Percentiles rank a stretch among this genome's conserved stretches.
phyloP scores from a whole-genome alignment of 2,888 invertebrate genomes.

The Caenorhabditis zanzibari region DNA sequence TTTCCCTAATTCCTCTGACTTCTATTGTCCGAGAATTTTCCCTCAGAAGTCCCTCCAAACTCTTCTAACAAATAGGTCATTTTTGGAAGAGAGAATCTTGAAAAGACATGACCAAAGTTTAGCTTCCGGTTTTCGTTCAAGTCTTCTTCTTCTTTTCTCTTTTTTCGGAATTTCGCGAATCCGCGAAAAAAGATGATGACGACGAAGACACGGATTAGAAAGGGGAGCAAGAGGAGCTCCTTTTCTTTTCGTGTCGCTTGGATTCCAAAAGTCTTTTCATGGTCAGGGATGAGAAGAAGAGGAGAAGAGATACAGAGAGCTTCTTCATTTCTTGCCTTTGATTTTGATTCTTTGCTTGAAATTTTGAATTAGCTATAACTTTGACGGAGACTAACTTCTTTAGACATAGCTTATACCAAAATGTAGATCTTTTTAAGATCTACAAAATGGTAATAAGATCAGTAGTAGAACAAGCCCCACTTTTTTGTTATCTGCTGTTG shows the following conservation, averaged over 20 bases:
- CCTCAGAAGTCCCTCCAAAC: not conserved
- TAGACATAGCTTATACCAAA: too few species aligned
- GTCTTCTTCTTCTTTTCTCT: not conserved
- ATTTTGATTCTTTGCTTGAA: constrained; percentile 10
- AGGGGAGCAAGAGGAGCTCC: constrained; percentile 6
- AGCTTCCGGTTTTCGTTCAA: constrained; percentile 48
- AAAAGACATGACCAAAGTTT: constrained; percentile 48
- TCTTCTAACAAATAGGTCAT: constrained; percentile 49
- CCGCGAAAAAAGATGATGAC: constrained; percentile 27
- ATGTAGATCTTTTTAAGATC: too few species aligned
- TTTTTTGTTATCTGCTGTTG: too few species aligned
- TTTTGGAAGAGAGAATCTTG: not conserved
- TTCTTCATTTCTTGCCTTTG: constrained; percentile 7
- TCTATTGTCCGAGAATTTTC: not conserved
- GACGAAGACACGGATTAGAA: constrained; percentile 49
- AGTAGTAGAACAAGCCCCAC: too few species aligned
- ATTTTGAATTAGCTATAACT: too few species aligned
- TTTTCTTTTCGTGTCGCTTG: constrained; percentile 18
- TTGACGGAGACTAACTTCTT: too few species aligned
- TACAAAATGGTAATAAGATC: too few species aligned
- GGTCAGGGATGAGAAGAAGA: not conserved
- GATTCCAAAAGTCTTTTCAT: constrained; percentile 11
- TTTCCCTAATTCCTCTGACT: not conserved
- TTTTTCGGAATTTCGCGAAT: not conserved
- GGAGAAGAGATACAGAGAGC: too few species aligned